Conservation (phyloP, 2,797 vertebrate genomes). For the Spheniscus humboldti region DNA sequence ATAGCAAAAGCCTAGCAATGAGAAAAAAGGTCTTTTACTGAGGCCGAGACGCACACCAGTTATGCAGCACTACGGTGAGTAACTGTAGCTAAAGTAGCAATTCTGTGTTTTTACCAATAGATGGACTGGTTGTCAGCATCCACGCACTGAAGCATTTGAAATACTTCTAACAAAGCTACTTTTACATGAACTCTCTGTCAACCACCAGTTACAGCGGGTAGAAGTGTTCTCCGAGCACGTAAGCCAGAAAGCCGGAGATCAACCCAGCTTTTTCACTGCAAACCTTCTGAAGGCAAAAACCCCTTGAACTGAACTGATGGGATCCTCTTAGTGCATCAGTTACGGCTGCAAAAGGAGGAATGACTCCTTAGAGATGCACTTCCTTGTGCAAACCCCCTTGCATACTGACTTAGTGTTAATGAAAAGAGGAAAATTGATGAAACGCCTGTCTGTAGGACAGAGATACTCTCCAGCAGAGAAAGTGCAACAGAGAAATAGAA, state of each 20-base stretch:
- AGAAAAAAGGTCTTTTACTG: not conserved
- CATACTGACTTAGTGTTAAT: not conserved
- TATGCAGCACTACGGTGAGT: not conserved
- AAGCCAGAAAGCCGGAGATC: not conserved
- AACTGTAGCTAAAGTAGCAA: not conserved
- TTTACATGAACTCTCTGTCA: not conserved
- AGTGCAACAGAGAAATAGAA: not conserved
- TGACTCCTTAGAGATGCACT: not conserved
- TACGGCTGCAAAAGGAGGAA: not conserved
- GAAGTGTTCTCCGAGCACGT: accelerated
- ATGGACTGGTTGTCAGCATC: not conserved
- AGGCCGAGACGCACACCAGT: not conserved
- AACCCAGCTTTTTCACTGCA: not conserved
- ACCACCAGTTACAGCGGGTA: not conserved
- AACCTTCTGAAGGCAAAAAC: not conserved
- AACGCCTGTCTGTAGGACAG: not conserved
- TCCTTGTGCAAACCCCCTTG: not conserved
- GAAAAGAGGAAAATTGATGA: slow-evolving; percentile 4
- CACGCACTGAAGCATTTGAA: not conserved
- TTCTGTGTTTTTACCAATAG: slow-evolving; percentile 24
- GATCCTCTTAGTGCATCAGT: not conserved
- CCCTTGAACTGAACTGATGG: not conserved
- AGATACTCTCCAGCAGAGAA: slow-evolving; percentile 11
- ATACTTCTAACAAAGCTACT: not conserved
- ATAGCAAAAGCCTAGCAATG: not conserved